Evolutionary conservation across 2,797 vertebrate species (phyloP).

Genomic region (Chaetodon trifasciatus): DNA sequence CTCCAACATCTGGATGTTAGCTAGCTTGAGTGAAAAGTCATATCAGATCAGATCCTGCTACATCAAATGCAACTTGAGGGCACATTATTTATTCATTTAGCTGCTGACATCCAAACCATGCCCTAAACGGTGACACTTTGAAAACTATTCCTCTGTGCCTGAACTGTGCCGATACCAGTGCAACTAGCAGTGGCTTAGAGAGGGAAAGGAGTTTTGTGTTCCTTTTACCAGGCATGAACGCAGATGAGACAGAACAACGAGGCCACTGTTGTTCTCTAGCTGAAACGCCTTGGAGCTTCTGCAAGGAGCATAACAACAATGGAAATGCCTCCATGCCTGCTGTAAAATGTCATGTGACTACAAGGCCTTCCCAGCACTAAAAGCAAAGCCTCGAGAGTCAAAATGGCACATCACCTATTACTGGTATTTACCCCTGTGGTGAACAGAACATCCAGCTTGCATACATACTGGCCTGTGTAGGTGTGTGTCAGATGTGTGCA

Average conservation of each 20-base stretch:
- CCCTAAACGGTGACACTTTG: slow-evolving; percentile 82
- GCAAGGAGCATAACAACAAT: slow-evolving; percentile 64
- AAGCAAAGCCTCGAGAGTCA: slow-evolving; percentile 51
- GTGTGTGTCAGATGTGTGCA: slow-evolving; percentile 32
- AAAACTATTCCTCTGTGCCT: slow-evolving; percentile 79
- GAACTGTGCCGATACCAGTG: slow-evolving; percentile 59
- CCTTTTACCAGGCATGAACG: slow-evolving; percentile 67
- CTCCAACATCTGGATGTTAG: slow-evolving; percentile 75
- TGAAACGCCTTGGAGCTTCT: slow-evolving; percentile 67
- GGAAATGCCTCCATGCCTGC: slow-evolving; percentile 56
- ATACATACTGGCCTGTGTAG: slow-evolving; percentile 37
- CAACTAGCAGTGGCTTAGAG: slow-evolving; percentile 51
- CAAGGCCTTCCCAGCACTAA: slow-evolving; percentile 55
- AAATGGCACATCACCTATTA: slow-evolving; percentile 62
- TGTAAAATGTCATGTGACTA: slow-evolving; percentile 74
- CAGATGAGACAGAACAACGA: slow-evolving; percentile 67
- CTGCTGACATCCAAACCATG: slow-evolving; percentile 80
- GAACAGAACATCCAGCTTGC: slow-evolving; percentile 43
- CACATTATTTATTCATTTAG: slow-evolving; percentile 83
- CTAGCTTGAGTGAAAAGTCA: slow-evolving; percentile 71
- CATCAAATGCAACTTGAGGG: slow-evolving; percentile 81
- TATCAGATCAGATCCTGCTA: slow-evolving; percentile 74
- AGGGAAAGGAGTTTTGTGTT: slow-evolving; percentile 64
- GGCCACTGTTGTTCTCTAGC: slow-evolving; percentile 73
- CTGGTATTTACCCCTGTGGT: slow-evolving; percentile 63